phyloP scores from a whole-genome alignment of 2,113 vertebrate genomes.

The Gobius niger region DNA sequence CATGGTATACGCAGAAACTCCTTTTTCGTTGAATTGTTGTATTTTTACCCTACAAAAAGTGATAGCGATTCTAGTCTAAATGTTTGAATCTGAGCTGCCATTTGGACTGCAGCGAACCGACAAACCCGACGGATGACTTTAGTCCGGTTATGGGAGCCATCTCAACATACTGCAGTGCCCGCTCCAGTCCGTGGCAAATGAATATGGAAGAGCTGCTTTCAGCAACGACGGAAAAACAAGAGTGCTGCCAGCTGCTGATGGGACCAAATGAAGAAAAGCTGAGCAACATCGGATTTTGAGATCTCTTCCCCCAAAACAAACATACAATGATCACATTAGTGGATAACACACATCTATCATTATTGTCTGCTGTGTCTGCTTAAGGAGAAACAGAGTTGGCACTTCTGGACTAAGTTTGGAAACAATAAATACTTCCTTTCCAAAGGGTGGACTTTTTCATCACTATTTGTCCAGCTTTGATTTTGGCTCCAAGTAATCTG shows the following conservation, averaged over 20 bases:
- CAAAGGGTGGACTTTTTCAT: neutral
- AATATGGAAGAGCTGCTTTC: conserved; percentile 71
- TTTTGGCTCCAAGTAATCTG: conserved; percentile 10
- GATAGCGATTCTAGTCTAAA: too few relatives aligned
- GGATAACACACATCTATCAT: conserved; percentile 60
- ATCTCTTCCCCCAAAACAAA: conserved; percentile 69
- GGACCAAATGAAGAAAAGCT: conserved; percentile 70
- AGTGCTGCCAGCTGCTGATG: conserved; percentile 67
- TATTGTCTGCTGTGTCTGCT: conserved; percentile 59
- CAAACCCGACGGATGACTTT: conserved; percentile 1
- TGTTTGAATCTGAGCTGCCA: conserved; percentile 1
- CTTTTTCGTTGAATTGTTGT: too few relatives aligned
- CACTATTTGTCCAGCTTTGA: conserved; percentile 1
- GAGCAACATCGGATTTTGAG: conserved; percentile 65
- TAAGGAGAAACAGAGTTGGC: conserved; percentile 15
- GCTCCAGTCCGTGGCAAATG: conserved; percentile 57
- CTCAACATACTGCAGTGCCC: conserved; percentile 16
- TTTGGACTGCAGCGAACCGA: neutral
- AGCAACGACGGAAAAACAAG: conserved; percentile 69
- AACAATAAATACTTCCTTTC: conserved; percentile 7
- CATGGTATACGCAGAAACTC: too few relatives aligned
- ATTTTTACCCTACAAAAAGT: too few relatives aligned
- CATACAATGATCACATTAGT: conserved; percentile 68
- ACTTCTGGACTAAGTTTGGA: conserved; percentile 5
- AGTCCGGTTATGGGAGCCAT: conserved; percentile 21